Percentiles rank a stretch among this genome's conserved stretches.
These are phyloP conservation scores for Oconnorella tubifera DNA, from an alignment of 2,888 invertebrate species.

Conservation along the genomic window DNA sequence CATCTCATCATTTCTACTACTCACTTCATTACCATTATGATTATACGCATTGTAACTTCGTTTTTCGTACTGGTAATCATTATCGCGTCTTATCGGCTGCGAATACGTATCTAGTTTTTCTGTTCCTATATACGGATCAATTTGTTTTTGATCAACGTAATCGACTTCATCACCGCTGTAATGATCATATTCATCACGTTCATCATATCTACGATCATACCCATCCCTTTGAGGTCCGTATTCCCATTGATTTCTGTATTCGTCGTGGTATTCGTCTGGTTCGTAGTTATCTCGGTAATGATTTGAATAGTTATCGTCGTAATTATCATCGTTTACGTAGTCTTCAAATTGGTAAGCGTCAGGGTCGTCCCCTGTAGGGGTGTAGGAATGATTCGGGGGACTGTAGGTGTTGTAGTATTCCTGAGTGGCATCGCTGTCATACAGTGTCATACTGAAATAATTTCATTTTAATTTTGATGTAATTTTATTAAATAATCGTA, in stretches of 20 bases:
- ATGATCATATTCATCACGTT: neutral
- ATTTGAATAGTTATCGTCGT: conserved; percentile 17
- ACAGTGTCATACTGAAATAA: conserved; percentile 19
- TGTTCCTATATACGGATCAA: too few species aligned
- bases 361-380: conserved; percentile 26
- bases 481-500: neutral
- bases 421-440: conserved; percentile 31
- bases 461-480: neutral
- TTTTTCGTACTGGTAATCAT: too few species aligned
- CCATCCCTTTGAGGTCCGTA: neutral
- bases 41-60: too few species aligned
- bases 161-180: neutral
- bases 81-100: too few species aligned
- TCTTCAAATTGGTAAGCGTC: conserved; percentile 12
- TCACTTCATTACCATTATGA: too few species aligned
- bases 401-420: conserved; percentile 33
- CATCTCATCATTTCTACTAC: too few species aligned
- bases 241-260: neutral
- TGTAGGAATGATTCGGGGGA: conserved; percentile 35
- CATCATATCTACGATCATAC: neutral
- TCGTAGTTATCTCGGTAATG: conserved; percentile 3
- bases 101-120: neutral
- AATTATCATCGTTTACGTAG: conserved; percentile 14
- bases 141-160: too few species aligned
- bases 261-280: too few species aligned